phyloP scores from a whole-genome alignment of 2,888 invertebrate species.

The Leptodirus hochenwartii region DNA sequence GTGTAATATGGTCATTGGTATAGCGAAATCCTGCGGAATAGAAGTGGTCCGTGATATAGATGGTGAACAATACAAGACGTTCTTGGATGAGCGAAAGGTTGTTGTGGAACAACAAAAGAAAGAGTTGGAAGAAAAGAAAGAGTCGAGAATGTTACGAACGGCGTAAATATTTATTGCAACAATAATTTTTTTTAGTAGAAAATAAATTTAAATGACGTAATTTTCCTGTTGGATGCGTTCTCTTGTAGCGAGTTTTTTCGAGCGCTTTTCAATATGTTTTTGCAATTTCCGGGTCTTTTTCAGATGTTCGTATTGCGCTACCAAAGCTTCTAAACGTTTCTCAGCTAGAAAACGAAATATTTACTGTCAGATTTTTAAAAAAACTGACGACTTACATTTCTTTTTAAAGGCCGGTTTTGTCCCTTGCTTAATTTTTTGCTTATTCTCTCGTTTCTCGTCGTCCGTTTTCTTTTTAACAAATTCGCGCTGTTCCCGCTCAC shows the following conservation, averaged over 20 bases:
- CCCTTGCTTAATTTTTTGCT: slow-evolving; percentile 42
- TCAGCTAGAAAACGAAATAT: slow-evolving; percentile 44
- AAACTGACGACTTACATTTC: slow-evolving; percentile 38
- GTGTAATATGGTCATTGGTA: slow-evolving; percentile 59
- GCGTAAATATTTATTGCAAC: slow-evolving; percentile 23
- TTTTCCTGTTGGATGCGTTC: slow-evolving; percentile 15
- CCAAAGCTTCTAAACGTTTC: slow-evolving; percentile 50
- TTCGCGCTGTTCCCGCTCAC: slow-evolving; percentile 39
- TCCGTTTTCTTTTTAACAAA: slow-evolving; percentile 33
- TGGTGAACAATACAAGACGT: slow-evolving; percentile 61
- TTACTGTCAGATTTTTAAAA: slow-evolving; percentile 7
- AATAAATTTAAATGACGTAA: slow-evolving; percentile 4
- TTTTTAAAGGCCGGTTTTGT: slow-evolving; percentile 52
- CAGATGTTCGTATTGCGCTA: slow-evolving; percentile 63
- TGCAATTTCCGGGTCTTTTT: slow-evolving; percentile 60
- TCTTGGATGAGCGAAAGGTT: slow-evolving; percentile 54
- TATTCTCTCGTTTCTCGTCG: slow-evolving; percentile 35
- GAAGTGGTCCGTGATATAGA: slow-evolving; percentile 63
- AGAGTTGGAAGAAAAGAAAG: slow-evolving; percentile 62
- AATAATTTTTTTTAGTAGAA: neutral
- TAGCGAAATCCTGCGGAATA: slow-evolving; percentile 69
- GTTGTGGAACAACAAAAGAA: slow-evolving; percentile 56
- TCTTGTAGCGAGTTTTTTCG: slow-evolving; percentile 49
- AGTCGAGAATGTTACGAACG: slow-evolving; percentile 82
- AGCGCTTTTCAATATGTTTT: slow-evolving; percentile 62